phyloP scores from a whole-genome alignment of 2,113 vertebrate species.

The Tautogolabrus adspersus region DNA sequence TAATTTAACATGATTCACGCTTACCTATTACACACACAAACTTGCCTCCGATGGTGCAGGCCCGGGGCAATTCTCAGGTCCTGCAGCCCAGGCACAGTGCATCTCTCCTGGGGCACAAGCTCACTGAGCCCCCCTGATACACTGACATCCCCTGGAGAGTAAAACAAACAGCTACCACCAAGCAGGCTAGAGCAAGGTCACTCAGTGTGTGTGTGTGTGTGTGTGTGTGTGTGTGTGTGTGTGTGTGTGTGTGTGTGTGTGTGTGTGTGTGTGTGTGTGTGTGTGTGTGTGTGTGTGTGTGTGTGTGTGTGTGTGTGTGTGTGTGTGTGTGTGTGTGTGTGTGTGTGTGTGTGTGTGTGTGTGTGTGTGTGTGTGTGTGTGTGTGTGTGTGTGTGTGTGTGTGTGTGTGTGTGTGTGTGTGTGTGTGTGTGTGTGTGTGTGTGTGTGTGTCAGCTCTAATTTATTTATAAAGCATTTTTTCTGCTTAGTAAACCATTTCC shows the following conservation, averaged over 20 bases:
- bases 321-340: conserved; percentile 21
- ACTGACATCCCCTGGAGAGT: conserved; percentile 1
- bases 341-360: conserved; percentile 17
- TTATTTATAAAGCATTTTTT: conserved; percentile 44
- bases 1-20: neutral
- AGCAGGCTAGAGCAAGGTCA: conserved; percentile 33
- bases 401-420: conserved; percentile 10
- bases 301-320: conserved; percentile 27
- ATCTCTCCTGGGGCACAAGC: conserved; percentile 19
- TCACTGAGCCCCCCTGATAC: conserved; percentile 4
- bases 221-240: conserved; percentile 21
- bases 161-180: conserved; percentile 18
- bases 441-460: conserved; percentile 26
- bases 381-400: conserved; percentile 17
- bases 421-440: conserved; percentile 17
- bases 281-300: conserved; percentile 32
- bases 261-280: conserved; percentile 27
- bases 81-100: conserved; percentile 7
- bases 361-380: conserved; percentile 10
- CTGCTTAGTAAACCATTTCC: conserved; percentile 43
- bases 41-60: neutral
- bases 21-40: conserved; percentile 6
- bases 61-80: neutral
- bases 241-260: conserved; percentile 32
- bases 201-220: conserved; percentile 9